These are phyloP conservation scores for Loripinus fragilis DNA, from an alignment of 2,888 invertebrate genomes.

Conservation along the genomic window DNA sequence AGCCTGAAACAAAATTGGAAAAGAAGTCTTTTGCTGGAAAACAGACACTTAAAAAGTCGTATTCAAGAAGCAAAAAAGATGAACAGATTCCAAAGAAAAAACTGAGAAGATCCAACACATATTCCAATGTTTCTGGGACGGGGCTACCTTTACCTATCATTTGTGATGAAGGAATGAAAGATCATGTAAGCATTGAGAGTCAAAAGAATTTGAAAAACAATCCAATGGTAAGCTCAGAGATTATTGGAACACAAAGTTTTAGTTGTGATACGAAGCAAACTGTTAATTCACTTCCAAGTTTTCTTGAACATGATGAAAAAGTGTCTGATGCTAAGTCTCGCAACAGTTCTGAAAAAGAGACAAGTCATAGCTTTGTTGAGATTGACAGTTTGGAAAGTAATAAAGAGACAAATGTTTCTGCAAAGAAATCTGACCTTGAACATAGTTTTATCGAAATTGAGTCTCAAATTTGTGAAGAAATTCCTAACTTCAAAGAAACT, in stretches of 20 bases:
- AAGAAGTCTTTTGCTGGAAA: neutral
- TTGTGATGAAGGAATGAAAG: conserved; percentile 45
- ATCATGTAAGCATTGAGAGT: conserved; percentile 34
- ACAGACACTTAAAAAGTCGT: neutral
- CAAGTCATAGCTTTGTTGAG: neutral
- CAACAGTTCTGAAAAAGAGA: neutral
- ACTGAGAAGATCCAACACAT: conserved; percentile 61
- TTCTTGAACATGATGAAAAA: conserved; percentile 9
- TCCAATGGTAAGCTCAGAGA: conserved; percentile 50
- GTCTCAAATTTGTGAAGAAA: neutral
- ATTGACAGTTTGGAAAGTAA: neutral
- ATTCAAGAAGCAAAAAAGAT: neutral
- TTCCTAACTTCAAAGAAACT: neutral
- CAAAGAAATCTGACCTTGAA: neutral
- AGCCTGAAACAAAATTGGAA: neutral
- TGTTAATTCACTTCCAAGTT: conserved; percentile 24
- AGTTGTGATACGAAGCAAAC: neutral
- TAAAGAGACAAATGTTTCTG: neutral
- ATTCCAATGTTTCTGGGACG: conserved; percentile 50
- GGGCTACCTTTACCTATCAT: conserved; percentile 54
- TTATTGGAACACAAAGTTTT: conserved; percentile 13
- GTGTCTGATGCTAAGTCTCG: neutral
- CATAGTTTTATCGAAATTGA: conserved; percentile 5
- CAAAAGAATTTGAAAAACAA: conserved; percentile 2
- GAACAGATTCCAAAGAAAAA: conserved; percentile 39